Percentiles rank a stretch among this genome's conserved stretches.
These are phyloP conservation scores for Pantherophis alleghaniensis DNA, from an alignment of 2,797 vertebrate species.

Conservation along the genomic window DNA sequence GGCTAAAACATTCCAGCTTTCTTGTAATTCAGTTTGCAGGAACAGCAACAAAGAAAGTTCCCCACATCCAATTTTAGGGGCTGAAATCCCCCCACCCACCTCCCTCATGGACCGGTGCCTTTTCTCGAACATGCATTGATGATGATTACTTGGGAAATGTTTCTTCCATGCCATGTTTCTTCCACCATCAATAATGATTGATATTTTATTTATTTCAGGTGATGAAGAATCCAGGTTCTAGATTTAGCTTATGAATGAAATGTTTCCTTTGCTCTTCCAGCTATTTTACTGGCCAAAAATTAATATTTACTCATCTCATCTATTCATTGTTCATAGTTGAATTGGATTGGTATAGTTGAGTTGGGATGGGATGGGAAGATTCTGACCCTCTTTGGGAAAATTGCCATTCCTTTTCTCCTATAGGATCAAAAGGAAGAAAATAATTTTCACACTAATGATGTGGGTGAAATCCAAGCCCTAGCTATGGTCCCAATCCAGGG, in stretches of 20 bases:
- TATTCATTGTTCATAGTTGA: background rate
- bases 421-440: background rate
- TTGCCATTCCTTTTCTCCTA: background rate
- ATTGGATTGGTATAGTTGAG: background rate
- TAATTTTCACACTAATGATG: background rate
- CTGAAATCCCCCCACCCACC: background rate
- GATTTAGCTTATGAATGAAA: background rate
- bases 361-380: background rate
- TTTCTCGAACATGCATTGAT: background rate
- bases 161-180: background rate
- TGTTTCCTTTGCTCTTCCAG: background rate
- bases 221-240: background rate
- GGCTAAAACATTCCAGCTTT: background rate
- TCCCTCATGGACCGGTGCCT: background rate
- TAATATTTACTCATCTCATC: background rate
- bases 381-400: background rate
- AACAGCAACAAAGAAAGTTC: background rate
- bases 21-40: background rate
- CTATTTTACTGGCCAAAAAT: background rate
- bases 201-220: background rate
- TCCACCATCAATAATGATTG: background rate
- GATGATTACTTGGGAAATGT: background rate
- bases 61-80: background rate
- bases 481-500: background rate
- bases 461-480: background rate